phyloP scores from a whole-genome alignment of 2,797 vertebrate species.

The Zalophus californianus region DNA sequence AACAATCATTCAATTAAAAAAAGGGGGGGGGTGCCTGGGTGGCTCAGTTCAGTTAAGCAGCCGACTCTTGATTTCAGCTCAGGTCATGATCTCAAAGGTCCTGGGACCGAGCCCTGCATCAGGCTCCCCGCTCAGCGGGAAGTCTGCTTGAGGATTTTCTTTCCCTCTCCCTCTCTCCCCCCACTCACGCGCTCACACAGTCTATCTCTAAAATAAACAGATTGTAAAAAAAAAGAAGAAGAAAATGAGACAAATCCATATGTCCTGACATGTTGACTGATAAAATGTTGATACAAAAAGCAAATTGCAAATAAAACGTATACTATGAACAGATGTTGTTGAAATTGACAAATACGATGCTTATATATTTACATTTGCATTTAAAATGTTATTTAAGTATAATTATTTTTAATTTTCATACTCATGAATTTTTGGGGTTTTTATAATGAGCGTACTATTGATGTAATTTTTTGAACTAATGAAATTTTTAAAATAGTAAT shows the following conservation, averaged over 20 bases:
- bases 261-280: neutral
- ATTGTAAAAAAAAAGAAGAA: too few species aligned
- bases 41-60: too few species aligned
- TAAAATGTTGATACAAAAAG: neutral
- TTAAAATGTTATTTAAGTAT: neutral
- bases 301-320: neutral
- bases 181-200: neutral
- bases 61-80: too few species aligned
- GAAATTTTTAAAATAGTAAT: neutral
- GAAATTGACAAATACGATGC: neutral
- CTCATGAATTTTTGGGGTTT: neutral
- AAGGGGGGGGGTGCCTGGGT: neutral
- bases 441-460: neutral
- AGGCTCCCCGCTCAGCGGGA: too few species aligned
- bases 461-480: neutral
- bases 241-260: neutral
- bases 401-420: neutral
- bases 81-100: too few species aligned
- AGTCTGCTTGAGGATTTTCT: neutral
- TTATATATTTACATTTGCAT: neutral
- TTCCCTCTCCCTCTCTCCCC: neutral
- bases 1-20: neutral
- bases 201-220: neutral
- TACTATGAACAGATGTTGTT: neutral
- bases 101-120: too few species aligned